These are phyloP conservation scores for Drosophila orosa DNA, from an alignment of 1,140 invertebrate species.

Conservation along the genomic window DNA sequence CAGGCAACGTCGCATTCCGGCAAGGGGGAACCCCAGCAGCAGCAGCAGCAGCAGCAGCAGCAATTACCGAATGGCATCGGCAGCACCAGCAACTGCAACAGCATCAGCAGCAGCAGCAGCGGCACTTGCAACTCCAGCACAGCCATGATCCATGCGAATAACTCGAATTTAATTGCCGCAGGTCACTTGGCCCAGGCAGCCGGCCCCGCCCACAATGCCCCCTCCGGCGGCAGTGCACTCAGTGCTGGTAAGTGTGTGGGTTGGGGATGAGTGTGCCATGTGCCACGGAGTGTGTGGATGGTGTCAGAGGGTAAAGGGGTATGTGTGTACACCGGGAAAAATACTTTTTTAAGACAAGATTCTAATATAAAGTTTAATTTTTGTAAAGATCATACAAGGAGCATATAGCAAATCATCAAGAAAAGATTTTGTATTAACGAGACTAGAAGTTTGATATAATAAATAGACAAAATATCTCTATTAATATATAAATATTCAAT, in stretches of 20 bases:
- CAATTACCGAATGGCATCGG: constrained; percentile 73
- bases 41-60: constrained; percentile 59
- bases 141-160: constrained; percentile 80
- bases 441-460: too few relatives aligned
- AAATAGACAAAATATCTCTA: too few relatives aligned
- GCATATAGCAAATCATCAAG: background rate
- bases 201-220: constrained; percentile 41
- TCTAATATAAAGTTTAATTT: background rate
- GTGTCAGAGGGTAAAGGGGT: background rate
- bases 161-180: constrained; percentile 77
- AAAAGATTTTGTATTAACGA: too few relatives aligned
- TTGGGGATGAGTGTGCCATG: background rate
- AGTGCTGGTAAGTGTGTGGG: constrained; percentile 69
- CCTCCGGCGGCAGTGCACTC: constrained; percentile 55
- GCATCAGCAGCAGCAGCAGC: constrained; percentile 38
- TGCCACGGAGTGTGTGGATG: background rate
- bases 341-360: background rate
- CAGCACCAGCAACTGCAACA: constrained; percentile 39
- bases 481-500: too few relatives aligned
- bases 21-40: constrained; percentile 41
- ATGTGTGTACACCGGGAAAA: constrained; percentile 2
- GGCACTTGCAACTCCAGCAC: constrained; percentile 44
- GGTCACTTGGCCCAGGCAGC: constrained; percentile 56
- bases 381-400: background rate
- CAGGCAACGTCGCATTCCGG: constrained; percentile 5